Evolutionary conservation across 2,797 vertebrate genomes (phyloP).

Genomic region (Phoebastria nigripes): DNA sequence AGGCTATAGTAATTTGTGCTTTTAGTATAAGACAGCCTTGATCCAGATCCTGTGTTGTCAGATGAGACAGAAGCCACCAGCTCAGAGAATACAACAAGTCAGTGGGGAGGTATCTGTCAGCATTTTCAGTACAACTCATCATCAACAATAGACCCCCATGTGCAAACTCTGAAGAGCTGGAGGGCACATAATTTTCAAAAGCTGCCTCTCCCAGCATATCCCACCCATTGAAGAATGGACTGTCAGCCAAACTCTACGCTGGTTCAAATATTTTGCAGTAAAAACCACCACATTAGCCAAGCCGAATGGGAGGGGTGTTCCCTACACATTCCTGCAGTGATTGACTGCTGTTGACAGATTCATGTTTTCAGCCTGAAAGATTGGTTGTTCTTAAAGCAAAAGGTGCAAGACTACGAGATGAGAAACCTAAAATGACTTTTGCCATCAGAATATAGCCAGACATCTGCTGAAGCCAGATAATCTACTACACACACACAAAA

Average conservation of each 20-base stretch:
- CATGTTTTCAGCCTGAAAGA: background rate
- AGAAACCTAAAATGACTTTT: background rate
- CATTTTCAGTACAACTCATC: background rate
- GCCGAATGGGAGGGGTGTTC: background rate
- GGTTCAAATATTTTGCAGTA: background rate
- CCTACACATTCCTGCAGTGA: background rate
- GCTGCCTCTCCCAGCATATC: background rate
- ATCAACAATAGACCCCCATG: background rate
- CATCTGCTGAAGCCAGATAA: background rate
- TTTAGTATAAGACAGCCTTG: background rate
- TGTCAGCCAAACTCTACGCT: background rate
- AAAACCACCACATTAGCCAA: rapidly evolving
- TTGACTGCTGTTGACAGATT: background rate
- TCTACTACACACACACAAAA: background rate
- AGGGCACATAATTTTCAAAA: background rate
- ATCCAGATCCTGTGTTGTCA: background rate
- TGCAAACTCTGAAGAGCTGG: background rate
- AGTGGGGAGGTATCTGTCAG: background rate
- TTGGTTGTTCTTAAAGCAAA: background rate
- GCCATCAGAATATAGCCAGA: background rate
- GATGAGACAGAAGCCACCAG: background rate
- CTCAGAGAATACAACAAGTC: background rate
- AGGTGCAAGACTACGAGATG: background rate
- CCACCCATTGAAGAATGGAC: background rate
- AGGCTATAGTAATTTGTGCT: background rate